Evolutionary conservation across 2,797 vertebrate genomes (phyloP).

Genomic region (Falco biarmicus): DNA sequence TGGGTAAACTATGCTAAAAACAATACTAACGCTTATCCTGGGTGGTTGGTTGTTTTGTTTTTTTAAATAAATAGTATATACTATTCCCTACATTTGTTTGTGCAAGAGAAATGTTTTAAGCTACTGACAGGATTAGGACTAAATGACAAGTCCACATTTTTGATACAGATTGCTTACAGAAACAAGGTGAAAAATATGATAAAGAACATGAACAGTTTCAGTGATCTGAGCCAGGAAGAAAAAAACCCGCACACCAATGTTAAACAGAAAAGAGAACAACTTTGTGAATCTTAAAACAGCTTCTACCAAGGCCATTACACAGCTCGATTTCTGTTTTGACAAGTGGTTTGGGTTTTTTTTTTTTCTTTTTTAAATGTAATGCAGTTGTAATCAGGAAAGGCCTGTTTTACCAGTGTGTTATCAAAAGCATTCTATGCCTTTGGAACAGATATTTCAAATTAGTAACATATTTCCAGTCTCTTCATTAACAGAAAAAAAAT

Average conservation of each 20-base stretch:
- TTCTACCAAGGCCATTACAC: background rate
- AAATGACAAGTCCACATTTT: background rate
- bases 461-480: background rate
- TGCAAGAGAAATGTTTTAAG: background rate
- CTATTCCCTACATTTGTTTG: background rate
- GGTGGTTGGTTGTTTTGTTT: background rate
- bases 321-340: background rate
- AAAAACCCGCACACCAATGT: background rate
- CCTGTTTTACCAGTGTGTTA: background rate
- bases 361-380: background rate
- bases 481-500: background rate
- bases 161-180: background rate
- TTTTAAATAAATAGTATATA: background rate
- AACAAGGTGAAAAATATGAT: background rate
- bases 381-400: background rate
- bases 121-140: background rate
- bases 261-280: background rate
- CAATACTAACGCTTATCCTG: background rate
- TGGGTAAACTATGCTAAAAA: background rate
- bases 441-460: background rate
- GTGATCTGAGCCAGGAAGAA: background rate
- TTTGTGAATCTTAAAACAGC: background rate
- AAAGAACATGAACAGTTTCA: constrained; percentile 23
- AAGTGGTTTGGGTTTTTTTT: background rate
- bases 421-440: background rate